Conservation (phyloP, 2,113 vertebrate species). For the Saguinus imperator region DNA sequence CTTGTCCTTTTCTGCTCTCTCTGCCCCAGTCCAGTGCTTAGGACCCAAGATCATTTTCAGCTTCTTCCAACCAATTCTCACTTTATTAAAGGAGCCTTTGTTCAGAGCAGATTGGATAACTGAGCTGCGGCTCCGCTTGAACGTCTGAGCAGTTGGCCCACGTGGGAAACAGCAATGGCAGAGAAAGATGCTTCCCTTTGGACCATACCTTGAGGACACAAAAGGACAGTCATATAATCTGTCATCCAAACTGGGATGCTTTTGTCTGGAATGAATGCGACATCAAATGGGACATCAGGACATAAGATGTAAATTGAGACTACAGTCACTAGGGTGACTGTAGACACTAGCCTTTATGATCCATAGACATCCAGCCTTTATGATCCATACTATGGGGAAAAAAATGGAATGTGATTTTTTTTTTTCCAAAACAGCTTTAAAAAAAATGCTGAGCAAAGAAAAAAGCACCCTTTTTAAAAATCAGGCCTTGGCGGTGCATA, state of each 20-base stretch:
- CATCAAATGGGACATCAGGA: not conserved
- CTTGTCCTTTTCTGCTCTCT: not conserved
- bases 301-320: not conserved
- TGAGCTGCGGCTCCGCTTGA: not conserved
- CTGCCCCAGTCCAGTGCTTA: not conserved
- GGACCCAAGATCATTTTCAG: not conserved
- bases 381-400: fast-evolving
- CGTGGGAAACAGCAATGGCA: fast-evolving
- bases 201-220: not conserved
- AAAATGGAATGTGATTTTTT: not conserved
- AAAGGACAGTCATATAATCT: not conserved
- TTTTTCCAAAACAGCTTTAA: not conserved
- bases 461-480: not conserved
- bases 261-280: not conserved
- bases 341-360: too few species aligned
- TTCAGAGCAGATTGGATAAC: not conserved
- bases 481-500: not conserved
- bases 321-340: not conserved
- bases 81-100: constrained; percentile 22
- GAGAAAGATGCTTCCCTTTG: not conserved
- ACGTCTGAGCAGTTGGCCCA: not conserved
- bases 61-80: not conserved
- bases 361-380: not conserved
- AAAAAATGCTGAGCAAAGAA: not conserved
- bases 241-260: not conserved